A percentile compares a stretch with the other conserved stretches of the same genome.
Evolutionary conservation across 53 echinoderm and acorn worm genomes (phyloP).

Genomic region (Actinopyga echinites): DNA sequence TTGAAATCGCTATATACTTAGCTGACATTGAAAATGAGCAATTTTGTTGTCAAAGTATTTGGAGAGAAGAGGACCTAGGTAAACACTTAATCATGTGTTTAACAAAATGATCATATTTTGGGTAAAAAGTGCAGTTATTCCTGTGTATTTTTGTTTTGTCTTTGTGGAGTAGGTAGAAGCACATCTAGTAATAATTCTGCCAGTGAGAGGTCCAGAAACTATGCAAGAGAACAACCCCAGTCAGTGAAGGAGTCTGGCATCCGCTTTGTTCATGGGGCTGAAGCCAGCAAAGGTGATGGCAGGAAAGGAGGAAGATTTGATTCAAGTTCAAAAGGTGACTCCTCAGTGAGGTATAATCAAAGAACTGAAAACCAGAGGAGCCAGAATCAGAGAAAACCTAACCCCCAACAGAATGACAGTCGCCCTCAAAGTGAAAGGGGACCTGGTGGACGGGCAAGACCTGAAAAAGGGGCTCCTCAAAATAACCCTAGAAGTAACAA

Average conservation of each 20-base stretch:
- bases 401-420: background rate
- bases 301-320: conserved; percentile 13
- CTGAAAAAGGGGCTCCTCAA: background rate
- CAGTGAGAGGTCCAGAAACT: conserved; percentile 57
- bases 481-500: conserved; percentile 36
- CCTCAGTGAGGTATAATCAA: conserved; percentile 33
- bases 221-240: conserved; percentile 74
- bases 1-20: too few species aligned
- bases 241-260: conserved; percentile 79
- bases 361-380: conserved; percentile 21
- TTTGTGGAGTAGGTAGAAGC: conserved; percentile 23
- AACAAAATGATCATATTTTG: too few species aligned
- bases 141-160: conserved; percentile 1
- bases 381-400: background rate
- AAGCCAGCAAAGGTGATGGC: background rate
- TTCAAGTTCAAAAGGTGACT: conserved; percentile 1
- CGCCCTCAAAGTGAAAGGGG: conserved; percentile 20
- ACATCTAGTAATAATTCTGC: conserved; percentile 10
- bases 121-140: too few species aligned
- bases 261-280: conserved; percentile 57
- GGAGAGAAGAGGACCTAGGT: too few species aligned
- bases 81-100: too few species aligned
- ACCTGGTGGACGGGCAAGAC: background rate
- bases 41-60: too few species aligned
- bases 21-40: too few species aligned